Conservation (phyloP, 2,888 invertebrate genomes). For the Rotaria macrura region DNA sequence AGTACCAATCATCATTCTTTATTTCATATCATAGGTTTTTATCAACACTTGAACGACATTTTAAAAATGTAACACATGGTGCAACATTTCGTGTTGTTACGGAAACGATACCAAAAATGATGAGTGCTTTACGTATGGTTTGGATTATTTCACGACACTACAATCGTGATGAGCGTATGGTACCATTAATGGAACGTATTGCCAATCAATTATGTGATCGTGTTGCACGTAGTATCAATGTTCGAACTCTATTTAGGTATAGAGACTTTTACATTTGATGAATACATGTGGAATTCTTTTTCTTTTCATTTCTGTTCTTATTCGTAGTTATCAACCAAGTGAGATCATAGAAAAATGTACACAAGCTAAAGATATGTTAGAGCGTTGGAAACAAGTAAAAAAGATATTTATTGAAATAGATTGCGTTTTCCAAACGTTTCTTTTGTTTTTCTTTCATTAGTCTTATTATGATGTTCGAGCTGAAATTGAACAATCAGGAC, state of each 20-base stretch:
- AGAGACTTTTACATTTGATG: no score
- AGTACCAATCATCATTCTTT: no score
- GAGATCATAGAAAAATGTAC: conserved; percentile 52
- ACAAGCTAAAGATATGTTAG: conserved; percentile 61
- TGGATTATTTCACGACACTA: conserved; percentile 81
- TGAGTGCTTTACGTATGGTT: conserved; percentile 74
- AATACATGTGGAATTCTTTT: not conserved
- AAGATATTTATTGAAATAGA: no score
- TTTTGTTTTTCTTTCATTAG: conserved; percentile 34
- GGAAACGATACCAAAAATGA: conserved; percentile 65
- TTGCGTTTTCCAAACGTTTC: not conserved
- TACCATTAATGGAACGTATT: conserved; percentile 68
- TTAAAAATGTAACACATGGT: conserved; percentile 63
- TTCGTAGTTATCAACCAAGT: conserved; percentile 40
- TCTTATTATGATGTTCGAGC: conserved; percentile 67
- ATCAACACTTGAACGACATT: conserved; percentile 63
- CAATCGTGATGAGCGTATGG: conserved; percentile 73
- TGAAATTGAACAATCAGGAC: conserved; percentile 73
- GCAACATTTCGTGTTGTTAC: conserved; percentile 63
- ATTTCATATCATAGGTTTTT: conserved; percentile 63
- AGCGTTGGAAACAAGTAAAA: conserved; percentile 58
- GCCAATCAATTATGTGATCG: conserved; percentile 71
- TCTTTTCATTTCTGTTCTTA: conserved; percentile 37
- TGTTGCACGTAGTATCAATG: conserved; percentile 61
- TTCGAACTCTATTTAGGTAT: conserved; percentile 67